A percentile compares a stretch with the other conserved stretches of the same genome.
Conservation (phyloP, 2,113 vertebrate genomes). For the Macroglossus sobrinus region DNA sequence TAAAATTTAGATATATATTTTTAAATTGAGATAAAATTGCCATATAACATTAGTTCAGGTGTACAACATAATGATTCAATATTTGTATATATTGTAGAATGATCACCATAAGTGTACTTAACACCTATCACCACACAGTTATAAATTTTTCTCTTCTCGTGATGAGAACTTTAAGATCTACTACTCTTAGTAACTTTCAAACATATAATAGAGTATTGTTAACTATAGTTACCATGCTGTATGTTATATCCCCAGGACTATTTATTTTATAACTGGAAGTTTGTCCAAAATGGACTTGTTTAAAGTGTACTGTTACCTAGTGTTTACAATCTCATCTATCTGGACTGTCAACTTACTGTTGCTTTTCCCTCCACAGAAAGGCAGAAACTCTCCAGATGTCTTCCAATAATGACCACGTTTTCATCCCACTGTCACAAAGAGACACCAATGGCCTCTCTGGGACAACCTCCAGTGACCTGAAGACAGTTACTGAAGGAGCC, state of each 20-base stretch:
- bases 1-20: background rate
- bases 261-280: background rate
- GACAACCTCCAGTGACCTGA: background rate
- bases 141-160: background rate
- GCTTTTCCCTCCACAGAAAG: constrained; percentile 41
- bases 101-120: background rate
- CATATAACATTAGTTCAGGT: background rate
- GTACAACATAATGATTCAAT: background rate
- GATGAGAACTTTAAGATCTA: background rate
- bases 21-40: background rate
- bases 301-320: background rate
- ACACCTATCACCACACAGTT: background rate
- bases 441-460: constrained; percentile 49
- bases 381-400: constrained; percentile 48
- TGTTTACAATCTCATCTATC: background rate
- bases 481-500: background rate
- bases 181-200: background rate
- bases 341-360: background rate
- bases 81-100: background rate
- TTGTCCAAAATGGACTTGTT: background rate
- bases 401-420: constrained; percentile 5
- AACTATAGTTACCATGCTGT: background rate
- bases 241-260: background rate
- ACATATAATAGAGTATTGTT: background rate
- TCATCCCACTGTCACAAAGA: constrained; percentile 69